phyloP scores from a whole-genome alignment of 1,140 invertebrate genomes.

The Phocides pigmalion region DNA sequence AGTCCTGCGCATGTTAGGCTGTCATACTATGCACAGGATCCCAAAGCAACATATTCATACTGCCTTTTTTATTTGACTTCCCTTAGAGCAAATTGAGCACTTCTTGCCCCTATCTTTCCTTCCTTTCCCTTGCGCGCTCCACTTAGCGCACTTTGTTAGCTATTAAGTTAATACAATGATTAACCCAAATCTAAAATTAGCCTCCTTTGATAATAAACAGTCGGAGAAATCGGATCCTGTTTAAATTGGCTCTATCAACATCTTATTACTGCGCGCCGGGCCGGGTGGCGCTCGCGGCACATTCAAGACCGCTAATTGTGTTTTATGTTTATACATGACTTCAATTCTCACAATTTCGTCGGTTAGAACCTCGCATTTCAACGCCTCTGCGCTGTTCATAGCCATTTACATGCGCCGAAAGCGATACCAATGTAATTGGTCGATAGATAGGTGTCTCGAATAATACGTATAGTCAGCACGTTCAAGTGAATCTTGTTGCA shows the following conservation, averaged over 20 bases:
- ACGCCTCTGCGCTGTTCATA: slow-evolving; percentile 46
- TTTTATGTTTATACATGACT: slow-evolving; percentile 55
- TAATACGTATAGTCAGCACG: slow-evolving; percentile 64
- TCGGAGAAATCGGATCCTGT: slow-evolving; percentile 43
- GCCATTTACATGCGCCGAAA: slow-evolving; percentile 65
- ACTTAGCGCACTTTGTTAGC: not conserved
- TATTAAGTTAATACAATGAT: not conserved
- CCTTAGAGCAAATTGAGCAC: too few relatives aligned
- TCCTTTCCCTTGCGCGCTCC: too few relatives aligned
- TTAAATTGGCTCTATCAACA: slow-evolving; percentile 52
- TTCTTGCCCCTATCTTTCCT: too few relatives aligned
- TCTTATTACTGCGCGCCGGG: slow-evolving; percentile 40
- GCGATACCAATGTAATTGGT: slow-evolving; percentile 70
- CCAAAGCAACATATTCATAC: too few relatives aligned
- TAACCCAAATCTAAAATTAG: slow-evolving; percentile 50
- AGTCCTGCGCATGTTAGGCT: too few relatives aligned
- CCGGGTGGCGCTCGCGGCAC: slow-evolving; percentile 29
- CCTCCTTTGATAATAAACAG: slow-evolving; percentile 54
- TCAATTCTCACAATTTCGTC: slow-evolving; percentile 55
- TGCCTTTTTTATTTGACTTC: too few relatives aligned
- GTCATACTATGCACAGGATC: too few relatives aligned
- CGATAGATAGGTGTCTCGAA: slow-evolving; percentile 63
- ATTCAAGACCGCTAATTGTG: slow-evolving; percentile 52
- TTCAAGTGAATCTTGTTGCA: slow-evolving; percentile 82
- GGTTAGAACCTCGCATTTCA: slow-evolving; percentile 52